phyloP scores from a whole-genome alignment of 2,797 vertebrate genomes.

The Gymnopithys bicolor region DNA sequence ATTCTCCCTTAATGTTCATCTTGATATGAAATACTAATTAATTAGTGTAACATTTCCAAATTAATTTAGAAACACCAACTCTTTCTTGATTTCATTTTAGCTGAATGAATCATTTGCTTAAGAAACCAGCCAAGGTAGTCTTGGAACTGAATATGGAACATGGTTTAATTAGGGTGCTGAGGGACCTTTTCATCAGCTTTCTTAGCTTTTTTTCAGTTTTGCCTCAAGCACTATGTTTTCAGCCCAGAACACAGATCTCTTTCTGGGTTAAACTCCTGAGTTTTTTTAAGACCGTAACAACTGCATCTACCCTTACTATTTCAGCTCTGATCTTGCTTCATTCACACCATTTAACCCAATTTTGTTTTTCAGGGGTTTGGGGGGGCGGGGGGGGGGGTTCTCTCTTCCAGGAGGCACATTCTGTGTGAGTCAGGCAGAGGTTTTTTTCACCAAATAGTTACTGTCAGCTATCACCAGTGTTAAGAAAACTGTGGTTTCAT shows the following conservation, averaged over 20 bases:
- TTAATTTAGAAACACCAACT: background rate
- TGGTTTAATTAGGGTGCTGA: background rate
- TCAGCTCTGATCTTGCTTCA: background rate
- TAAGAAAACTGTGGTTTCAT: constrained; percentile 30
- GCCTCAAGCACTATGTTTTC: background rate
- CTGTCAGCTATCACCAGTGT: background rate
- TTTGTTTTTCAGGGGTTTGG: background rate
- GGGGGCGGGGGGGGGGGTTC: background rate
- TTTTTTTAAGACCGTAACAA: background rate
- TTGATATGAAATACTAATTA: background rate
- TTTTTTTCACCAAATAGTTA: constrained; percentile 14
- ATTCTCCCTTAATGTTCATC: background rate
- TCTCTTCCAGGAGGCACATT: background rate
- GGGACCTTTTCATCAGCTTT: background rate
- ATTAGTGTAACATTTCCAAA: background rate
- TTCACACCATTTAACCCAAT: background rate
- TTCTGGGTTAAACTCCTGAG: background rate
- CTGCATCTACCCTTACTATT: background rate
- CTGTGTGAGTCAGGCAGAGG: background rate
- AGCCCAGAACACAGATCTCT: constrained; percentile 1
- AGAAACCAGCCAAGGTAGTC: background rate
- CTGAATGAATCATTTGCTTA: background rate
- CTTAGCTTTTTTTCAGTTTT: background rate
- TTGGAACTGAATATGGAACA: background rate
- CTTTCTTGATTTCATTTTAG: background rate